phyloP scores from a whole-genome alignment of 2,113 vertebrate genomes.

The Struthidea cinerea region DNA sequence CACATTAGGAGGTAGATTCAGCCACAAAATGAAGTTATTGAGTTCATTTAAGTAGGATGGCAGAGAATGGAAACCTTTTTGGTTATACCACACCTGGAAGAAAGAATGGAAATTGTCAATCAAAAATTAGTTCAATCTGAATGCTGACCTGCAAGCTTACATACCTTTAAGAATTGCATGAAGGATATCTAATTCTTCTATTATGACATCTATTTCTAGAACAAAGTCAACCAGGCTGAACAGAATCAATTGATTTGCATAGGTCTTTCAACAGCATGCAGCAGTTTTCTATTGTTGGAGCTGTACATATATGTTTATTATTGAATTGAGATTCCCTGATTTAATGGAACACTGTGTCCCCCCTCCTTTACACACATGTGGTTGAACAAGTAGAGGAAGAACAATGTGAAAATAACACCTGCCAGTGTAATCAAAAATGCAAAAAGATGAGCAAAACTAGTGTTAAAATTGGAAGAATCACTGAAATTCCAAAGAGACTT shows the following conservation, averaged over 20 bases:
- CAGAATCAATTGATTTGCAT: background rate
- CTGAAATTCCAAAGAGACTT: background rate
- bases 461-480: background rate
- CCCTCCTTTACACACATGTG: background rate
- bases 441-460: background rate
- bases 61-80: conserved; percentile 69
- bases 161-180: background rate
- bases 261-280: background rate
- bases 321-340: background rate
- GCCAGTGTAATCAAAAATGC: background rate
- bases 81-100: conserved; percentile 76
- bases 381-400: background rate
- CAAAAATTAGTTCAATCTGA: background rate
- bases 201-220: background rate
- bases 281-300: background rate
- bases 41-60: conserved; percentile 74
- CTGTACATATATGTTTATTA: background rate
- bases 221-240: background rate
- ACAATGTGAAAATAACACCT: background rate
- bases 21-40: conserved; percentile 74
- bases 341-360: background rate
- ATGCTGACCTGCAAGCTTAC: background rate
- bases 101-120: background rate
- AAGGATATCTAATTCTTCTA: background rate
- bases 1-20: conserved; percentile 49